Evolutionary conservation across 1,140 invertebrate genomes (phyloP), one percentile per base, ranked within the genome.

Genomic region (Branchinecta lynchi): DNA sequence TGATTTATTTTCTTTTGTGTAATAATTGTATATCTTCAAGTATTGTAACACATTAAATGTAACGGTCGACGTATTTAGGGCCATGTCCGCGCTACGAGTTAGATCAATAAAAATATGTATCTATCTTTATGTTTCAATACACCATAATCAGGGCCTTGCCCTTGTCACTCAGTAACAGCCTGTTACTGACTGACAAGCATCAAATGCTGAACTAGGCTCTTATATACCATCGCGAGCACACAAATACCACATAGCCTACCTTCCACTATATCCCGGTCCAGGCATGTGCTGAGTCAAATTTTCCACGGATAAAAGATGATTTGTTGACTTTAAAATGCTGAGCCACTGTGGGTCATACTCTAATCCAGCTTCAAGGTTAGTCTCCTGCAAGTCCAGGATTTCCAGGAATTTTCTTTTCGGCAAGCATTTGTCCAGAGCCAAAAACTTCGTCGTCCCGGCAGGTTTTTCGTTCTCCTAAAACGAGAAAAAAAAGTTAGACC

Each of bases 361-460:
- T 10, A 97, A 77, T 65, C 88, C 69, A 70, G 32, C 10, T 77
- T 68, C 82, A 20, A 9, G 43, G 15, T 65, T 15, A 32, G 86
- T 79, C 70, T 83, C 80, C 7, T 83, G 79, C 44, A 79, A 76
- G 45, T 81, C 77, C 45, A 85, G 68, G 67, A 90, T 81, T 82
- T 94, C 92, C 70, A 97, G 79, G 80, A 95, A 97, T 70, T 87
- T 84, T 74, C 92, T 81, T 73, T 84, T 85, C 0, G 93, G 93
- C 45, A 98, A 79, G 80, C 94, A 96, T 81, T 99, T 99, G 77
- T 99, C 95, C 8, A 99, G 78, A 0, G 95, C 93, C 70, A 99
- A 79, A 80, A 99, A 99, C 79, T 90, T 92, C 0, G 95, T 98
- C 43, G 72, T 66, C 70, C 76, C 75, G 44, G 81, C 73, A 73